Conservation (phyloP, 2,888 invertebrate genomes). For the Conchocele bisecta region DNA sequence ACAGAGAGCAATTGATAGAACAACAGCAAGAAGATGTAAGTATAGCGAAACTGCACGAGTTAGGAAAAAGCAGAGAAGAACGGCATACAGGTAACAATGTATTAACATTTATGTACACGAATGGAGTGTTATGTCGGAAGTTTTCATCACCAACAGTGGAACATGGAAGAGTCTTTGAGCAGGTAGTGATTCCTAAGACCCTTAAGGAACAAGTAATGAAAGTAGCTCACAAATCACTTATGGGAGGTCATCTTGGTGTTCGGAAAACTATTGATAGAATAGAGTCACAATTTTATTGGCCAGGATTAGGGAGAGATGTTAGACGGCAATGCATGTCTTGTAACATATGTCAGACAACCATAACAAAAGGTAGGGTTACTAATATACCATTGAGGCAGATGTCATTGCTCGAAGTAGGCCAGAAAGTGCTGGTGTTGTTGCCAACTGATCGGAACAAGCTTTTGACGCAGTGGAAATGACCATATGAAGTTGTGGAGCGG, state of each 20-base stretch:
- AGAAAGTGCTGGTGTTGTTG: neutral
- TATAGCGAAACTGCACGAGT: no score
- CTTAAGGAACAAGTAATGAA: slow-evolving; percentile 19
- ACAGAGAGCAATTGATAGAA: no score
- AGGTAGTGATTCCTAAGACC: slow-evolving; percentile 28
- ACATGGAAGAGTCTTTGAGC: no score
- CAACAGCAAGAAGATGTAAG: no score
- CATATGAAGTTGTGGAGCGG: neutral
- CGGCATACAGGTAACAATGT: no score
- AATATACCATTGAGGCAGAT: slow-evolving; percentile 37
- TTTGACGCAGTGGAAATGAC: neutral
- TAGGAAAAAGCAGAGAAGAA: no score
- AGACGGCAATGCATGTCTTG: slow-evolving; percentile 32
- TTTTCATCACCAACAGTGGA: no score
- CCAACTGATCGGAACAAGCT: neutral
- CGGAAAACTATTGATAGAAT: no score
- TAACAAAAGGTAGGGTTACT: slow-evolving; percentile 30
- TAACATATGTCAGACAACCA: slow-evolving; percentile 33
- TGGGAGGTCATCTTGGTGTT: no score
- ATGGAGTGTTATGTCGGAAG: no score
- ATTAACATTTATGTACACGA: no score
- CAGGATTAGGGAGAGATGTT: slow-evolving; percentile 30
- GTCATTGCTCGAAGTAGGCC: slow-evolving; percentile 34
- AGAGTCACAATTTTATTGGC: slow-evolving; percentile 42
- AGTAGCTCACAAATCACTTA: no score